phyloP scores from a whole-genome alignment of 2,797 vertebrate genomes.

The Parauchenoglanis punctatus region DNA sequence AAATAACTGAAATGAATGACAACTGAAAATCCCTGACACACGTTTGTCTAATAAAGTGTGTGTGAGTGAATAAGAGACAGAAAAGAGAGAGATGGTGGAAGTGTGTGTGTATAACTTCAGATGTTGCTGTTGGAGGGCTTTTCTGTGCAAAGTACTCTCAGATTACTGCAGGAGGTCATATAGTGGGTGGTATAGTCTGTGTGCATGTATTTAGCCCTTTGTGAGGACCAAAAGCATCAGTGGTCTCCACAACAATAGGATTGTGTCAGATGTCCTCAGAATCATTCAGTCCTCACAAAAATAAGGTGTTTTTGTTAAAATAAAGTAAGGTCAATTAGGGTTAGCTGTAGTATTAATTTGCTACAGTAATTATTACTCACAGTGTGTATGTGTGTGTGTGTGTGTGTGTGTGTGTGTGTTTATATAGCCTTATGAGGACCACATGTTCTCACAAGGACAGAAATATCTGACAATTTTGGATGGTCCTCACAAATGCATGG shows the following conservation, averaged over 20 bases:
- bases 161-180: conserved; percentile 38
- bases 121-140: conserved; percentile 52
- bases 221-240: conserved; percentile 13
- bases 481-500: too few relatives aligned
- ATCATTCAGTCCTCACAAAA: not conserved
- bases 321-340: not conserved
- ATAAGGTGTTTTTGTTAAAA: not conserved
- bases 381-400: too few relatives aligned
- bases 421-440: too few relatives aligned
- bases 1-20: conserved; percentile 36
- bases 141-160: conserved; percentile 51
- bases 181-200: conserved; percentile 34
- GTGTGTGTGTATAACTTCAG: conserved; percentile 52
- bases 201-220: conserved; percentile 7
- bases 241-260: not conserved
- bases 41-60: conserved; percentile 15
- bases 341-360: not conserved
- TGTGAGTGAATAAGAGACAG: not conserved
- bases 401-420: too few relatives aligned
- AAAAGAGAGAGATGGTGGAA: not conserved
- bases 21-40: conserved; percentile 24
- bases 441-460: too few relatives aligned
- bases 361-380: not conserved
- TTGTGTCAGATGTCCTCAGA: not conserved
- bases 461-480: too few relatives aligned